A percentile compares a stretch with the other conserved stretches of the same genome.
Evolutionary conservation across 1,140 invertebrate genomes (phyloP).

Genomic region (Hypothenemus hampei): DNA sequence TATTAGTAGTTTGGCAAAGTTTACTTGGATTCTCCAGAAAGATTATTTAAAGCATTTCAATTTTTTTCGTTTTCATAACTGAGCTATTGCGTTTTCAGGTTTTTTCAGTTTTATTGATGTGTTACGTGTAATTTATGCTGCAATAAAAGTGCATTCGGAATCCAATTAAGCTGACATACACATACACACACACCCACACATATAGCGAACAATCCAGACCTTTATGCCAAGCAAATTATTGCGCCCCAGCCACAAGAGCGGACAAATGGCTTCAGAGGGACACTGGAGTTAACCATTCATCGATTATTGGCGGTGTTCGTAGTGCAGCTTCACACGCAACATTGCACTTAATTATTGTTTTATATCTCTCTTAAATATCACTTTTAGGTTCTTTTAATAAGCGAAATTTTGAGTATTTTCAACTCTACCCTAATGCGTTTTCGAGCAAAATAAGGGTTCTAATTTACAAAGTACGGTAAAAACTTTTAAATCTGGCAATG

Average conservation of each 20-base stretch:
- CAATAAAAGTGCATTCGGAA: conserved; percentile 15
- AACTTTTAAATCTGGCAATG: too few relatives aligned
- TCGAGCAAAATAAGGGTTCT: too few relatives aligned
- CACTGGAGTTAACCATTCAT: conserved; percentile 18
- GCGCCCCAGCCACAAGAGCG: conserved; percentile 18
- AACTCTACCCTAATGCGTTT: too few relatives aligned
- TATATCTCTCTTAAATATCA: too few relatives aligned
- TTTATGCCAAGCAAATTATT: conserved; percentile 16
- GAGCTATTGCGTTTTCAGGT: background rate
- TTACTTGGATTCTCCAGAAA: background rate
- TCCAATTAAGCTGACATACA: conserved; percentile 6
- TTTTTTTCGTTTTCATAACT: background rate
- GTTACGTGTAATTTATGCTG: background rate
- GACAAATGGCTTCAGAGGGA: conserved; percentile 28
- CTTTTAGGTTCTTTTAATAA: too few relatives aligned
- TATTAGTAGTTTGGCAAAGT: too few relatives aligned
- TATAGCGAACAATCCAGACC: conserved; percentile 1
- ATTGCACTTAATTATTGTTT: too few relatives aligned
- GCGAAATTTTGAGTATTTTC: too few relatives aligned
- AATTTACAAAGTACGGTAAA: too few relatives aligned
- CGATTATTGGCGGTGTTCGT: conserved; percentile 9
- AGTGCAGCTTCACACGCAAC: conserved; percentile 21
- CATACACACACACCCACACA: background rate
- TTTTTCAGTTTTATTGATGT: too few relatives aligned
- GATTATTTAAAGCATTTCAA: background rate